Percentiles rank a stretch among this genome's conserved stretches.
Conservation (phyloP, 2,113 vertebrate species). For the Pyrgilauda ruficollis region DNA sequence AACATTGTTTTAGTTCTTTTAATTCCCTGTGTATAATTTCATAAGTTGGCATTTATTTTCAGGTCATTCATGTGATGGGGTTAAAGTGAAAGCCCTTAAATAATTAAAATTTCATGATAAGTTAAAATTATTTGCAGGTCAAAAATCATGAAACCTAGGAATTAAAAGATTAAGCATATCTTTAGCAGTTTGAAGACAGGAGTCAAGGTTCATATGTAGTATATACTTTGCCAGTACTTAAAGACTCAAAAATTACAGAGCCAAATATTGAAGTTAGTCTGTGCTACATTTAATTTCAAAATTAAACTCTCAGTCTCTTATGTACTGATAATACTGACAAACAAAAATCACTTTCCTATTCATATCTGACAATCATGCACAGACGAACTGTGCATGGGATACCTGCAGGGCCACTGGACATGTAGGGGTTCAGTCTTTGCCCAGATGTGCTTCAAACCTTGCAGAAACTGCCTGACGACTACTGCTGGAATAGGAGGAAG, state of each 20-base stretch:
- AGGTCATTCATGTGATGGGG: background rate
- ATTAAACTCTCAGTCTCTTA: background rate
- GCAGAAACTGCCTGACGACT: background rate
- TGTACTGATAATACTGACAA: background rate
- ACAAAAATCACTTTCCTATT: background rate
- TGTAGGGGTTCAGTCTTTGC: background rate
- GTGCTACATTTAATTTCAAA: background rate
- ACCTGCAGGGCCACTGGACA: background rate
- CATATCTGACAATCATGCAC: background rate
- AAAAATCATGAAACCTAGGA: background rate
- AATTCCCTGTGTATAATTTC: background rate
- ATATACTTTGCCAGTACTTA: background rate
- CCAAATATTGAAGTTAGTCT: background rate
- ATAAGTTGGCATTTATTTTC: background rate
- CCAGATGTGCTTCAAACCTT: background rate
- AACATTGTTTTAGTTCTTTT: background rate
- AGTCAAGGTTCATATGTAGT: background rate
- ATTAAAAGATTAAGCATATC: background rate
- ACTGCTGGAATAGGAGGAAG: background rate
- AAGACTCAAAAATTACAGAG: background rate
- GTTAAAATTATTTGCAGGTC: background rate
- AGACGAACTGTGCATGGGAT: background rate
- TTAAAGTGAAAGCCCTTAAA: background rate
- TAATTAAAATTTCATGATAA: background rate
- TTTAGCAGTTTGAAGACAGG: background rate